Evolutionary conservation across 2,113 vertebrate genomes (phyloP).

Genomic region (Rallus limicola): DNA sequence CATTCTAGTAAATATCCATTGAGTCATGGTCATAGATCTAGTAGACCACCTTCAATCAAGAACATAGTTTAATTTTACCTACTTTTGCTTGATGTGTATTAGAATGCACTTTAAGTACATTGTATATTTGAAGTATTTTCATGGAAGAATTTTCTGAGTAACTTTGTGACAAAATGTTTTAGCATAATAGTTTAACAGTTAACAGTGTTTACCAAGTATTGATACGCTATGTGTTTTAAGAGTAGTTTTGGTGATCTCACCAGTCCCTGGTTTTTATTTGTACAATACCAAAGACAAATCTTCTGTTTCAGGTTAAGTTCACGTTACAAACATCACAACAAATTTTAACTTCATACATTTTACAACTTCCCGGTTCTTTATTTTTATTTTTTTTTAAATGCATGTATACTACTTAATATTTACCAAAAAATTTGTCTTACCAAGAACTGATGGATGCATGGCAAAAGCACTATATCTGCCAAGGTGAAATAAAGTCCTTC

Average conservation of each 20-base stretch:
- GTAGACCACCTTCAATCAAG: neutral
- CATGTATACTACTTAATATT: neutral
- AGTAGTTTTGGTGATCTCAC: neutral
- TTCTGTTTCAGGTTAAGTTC: neutral
- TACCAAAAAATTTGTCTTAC: slow-evolving; percentile 75
- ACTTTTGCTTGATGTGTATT: neutral
- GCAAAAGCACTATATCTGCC: slow-evolving; percentile 91
- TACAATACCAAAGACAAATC: neutral
- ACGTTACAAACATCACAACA: neutral
- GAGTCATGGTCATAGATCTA: neutral
- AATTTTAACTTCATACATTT: neutral
- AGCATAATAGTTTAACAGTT: neutral
- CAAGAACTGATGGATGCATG: slow-evolving; percentile 91
- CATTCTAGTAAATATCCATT: neutral
- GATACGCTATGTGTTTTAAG: neutral
- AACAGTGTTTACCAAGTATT: neutral
- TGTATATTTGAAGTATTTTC: neutral
- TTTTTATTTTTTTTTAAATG: too few species aligned
- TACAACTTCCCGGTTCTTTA: neutral
- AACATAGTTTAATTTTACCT: neutral
- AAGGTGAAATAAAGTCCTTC: slow-evolving; percentile 97
- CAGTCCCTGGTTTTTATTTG: neutral
- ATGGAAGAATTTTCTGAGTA: neutral
- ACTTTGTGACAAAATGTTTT: neutral
- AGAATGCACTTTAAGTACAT: neutral